These are phyloP conservation scores for Phodopus roborovskii DNA, from an alignment of 2,113 vertebrate genomes.

Conservation along the genomic window DNA sequence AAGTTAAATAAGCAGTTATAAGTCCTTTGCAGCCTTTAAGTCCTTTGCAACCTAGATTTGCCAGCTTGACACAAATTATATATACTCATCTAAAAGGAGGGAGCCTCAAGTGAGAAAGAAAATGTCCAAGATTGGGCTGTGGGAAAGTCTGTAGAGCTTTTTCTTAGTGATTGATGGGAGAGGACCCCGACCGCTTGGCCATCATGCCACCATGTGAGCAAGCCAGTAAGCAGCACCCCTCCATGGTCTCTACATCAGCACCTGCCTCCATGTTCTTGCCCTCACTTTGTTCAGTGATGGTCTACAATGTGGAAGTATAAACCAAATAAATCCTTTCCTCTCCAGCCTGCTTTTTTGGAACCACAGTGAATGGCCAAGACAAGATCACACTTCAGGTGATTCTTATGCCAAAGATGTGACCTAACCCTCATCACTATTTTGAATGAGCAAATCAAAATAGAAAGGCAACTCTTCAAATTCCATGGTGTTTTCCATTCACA, in stretches of 20 bases:
- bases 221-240: background rate
- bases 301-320: background rate
- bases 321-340: background rate
- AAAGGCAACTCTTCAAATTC: conserved; percentile 14
- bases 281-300: background rate
- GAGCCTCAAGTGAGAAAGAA: background rate
- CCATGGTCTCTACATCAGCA: background rate
- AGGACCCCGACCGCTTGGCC: background rate
- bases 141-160: background rate
- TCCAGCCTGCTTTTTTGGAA: background rate
- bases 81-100: background rate
- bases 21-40: background rate
- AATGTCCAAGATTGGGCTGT: background rate
- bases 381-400: background rate
- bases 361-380: background rate
- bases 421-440: background rate
- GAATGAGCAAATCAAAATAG: background rate
- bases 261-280: background rate
- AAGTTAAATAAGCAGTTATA: background rate
- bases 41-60: background rate
- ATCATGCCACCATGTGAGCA: background rate
- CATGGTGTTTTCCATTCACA: background rate
- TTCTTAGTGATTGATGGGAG: background rate
- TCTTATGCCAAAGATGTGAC: conserved; percentile 16
- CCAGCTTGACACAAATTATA: background rate